These are phyloP conservation scores for Vulpes ferrilata DNA, from an alignment of 2,113 vertebrate species.

Conservation along the genomic window DNA sequence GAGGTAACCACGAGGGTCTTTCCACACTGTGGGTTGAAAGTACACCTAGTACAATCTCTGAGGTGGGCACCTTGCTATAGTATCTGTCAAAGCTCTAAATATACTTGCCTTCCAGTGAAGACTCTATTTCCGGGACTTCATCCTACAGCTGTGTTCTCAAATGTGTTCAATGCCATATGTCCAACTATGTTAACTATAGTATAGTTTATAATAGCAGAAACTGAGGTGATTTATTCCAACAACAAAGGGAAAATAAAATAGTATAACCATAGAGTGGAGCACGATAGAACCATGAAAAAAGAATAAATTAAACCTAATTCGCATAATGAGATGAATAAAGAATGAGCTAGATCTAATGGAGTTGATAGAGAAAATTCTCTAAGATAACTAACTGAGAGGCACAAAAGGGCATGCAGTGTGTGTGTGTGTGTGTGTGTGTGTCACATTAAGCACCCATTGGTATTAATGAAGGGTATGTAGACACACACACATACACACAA, in stretches of 20 bases:
- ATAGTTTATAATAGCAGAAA: slow-evolving; percentile 21
- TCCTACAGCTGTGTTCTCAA: not conserved
- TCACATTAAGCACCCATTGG: not conserved
- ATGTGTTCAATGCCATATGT: not conserved
- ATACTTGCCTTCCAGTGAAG: too few species aligned
- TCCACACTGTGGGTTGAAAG: not conserved
- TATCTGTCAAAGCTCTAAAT: not conserved
- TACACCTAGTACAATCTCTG: not conserved
- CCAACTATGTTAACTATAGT: not conserved
- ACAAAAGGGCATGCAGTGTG: not conserved
- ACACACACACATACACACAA: not conserved
- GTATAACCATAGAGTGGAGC: not conserved
- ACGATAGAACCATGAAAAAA: slow-evolving; percentile 1
- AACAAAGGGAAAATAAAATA: slow-evolving; percentile 6
- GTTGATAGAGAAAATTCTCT: not conserved
- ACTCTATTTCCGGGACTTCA: not conserved
- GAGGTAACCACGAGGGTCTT: not conserved
- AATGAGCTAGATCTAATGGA: not conserved
- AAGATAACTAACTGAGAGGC: not conserved
- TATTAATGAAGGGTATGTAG: not conserved
- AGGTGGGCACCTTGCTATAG: not conserved
- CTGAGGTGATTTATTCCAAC: not conserved
- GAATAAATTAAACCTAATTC: not conserved
- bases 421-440: not conserved
- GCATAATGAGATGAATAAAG: not conserved